Base-by-base conservation (phyloP, 1,140 invertebrate genomes). In the Holcopasites calliopsidis region DNA sequence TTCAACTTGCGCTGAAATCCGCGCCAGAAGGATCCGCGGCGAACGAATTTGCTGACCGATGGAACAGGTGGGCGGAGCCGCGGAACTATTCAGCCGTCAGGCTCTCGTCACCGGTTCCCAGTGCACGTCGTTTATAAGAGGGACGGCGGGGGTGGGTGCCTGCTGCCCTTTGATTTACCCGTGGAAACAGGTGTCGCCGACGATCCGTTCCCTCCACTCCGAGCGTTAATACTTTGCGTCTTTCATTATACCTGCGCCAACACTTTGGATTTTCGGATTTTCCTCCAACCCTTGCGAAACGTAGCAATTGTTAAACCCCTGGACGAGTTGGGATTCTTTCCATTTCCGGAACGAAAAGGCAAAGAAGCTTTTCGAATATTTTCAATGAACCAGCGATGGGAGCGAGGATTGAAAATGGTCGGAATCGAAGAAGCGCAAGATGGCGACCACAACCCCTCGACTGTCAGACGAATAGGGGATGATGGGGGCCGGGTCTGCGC, bases 41-140 rank as follows among this genome's bases (percentile, higher is more conserved):
- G 16, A 40, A 52, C 55, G 26, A 50, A 35, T 70, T 71, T 33
- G 58, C 54, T 33, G 68, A 71, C 66, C 75, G 68, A 35, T 50
- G 62, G 55, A 78, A 78, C 76, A 78, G 76, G 76, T 78, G 76
- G 71, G 62, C 61, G 70, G 71, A 75, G 76, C 38, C 11, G 60
- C 44, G 23, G 52, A 35, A 54, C 33, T 66, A 61, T 74, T 78
- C 58, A 31, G 47, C 65, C 31, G 2, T 1, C 42, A 38, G n/a
- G 49, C 47, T 66, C 61, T 74, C 47, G 54, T 60, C 57, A 6
- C 10, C 42, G n/a, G 16, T 16, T 2, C 28, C 35, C 23, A n/a
- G 1, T 5, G n/a, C 3, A 1, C 0, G 11, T 5, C 58, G 47
- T 72, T 62, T 26, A 64, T 62, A 72, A 72, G 55, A 73, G 26